Evolutionary conservation across 1,140 invertebrate species (phyloP).

Genomic region (Xylocopa sonorina): DNA sequence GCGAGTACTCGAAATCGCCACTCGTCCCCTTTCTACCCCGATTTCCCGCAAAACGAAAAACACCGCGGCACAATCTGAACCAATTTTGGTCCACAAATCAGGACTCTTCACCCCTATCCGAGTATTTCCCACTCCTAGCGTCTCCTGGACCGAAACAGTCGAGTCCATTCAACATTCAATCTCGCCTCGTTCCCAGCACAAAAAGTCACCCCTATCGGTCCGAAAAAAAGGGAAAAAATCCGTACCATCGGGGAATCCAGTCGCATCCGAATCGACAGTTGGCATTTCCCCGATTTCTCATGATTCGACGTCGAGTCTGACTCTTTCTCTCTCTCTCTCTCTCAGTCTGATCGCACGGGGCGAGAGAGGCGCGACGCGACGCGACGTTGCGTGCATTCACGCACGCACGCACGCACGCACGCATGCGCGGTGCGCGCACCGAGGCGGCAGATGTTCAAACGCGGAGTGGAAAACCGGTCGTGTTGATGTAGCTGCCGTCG

Average conservation of each 20-base stretch:
- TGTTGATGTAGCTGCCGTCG: conserved; percentile 82
- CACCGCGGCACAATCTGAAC: too few species aligned
- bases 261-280: neutral
- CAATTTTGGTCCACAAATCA: too few species aligned
- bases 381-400: conserved; percentile 59
- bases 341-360: neutral
- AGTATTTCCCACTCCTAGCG: too few species aligned
- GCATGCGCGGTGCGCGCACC: conserved; percentile 35
- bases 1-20: too few species aligned
- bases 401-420: conserved; percentile 40
- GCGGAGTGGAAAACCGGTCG: conserved; percentile 81
- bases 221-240: neutral
- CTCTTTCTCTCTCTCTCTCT: too few species aligned
- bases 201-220: neutral
- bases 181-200: neutral
- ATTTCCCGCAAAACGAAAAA: too few species aligned
- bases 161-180: neutral
- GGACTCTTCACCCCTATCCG: too few species aligned
- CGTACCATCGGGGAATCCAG: neutral
- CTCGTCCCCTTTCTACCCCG: too few species aligned
- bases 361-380: conserved; percentile 54
- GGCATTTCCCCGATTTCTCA: conserved; percentile 23
- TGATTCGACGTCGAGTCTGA: neutral
- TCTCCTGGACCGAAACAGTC: neutral
- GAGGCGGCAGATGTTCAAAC: conserved; percentile 80